phyloP scores from a whole-genome alignment of 2,113 vertebrate genomes.

The Bombycilla garrulus region DNA sequence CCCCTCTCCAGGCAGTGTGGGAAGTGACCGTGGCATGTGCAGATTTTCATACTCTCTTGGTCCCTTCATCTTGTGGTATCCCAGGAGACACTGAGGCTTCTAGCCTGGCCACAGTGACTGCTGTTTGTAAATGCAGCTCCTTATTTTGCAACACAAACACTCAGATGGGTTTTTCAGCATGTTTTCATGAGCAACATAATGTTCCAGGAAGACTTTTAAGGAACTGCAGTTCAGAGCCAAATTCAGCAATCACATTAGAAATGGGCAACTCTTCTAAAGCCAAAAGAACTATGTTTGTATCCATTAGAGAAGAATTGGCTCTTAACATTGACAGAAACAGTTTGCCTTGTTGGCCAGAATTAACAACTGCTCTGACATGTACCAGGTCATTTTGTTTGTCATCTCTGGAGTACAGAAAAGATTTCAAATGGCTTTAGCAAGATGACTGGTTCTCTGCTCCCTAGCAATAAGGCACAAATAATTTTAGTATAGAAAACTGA shows the following conservation, averaged over 20 bases:
- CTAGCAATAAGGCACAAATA: conserved; percentile 44
- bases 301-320: conserved; percentile 23
- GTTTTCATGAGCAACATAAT: conserved; percentile 2
- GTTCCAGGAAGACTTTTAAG: conserved; percentile 49
- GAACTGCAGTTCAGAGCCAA: conserved; percentile 38
- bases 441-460: neutral
- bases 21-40: neutral
- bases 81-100: neutral
- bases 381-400: conserved; percentile 52
- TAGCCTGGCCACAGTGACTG: neutral
- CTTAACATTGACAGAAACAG: neutral
- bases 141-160: neutral
- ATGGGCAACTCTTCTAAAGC: conserved; percentile 4
- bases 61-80: neutral
- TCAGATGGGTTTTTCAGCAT: neutral
- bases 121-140: neutral
- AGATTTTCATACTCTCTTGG: neutral
- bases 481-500: conserved; percentile 55
- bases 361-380: conserved; percentile 4
- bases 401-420: neutral
- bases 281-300: neutral
- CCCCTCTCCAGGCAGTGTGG: neutral
- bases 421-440: neutral
- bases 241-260: conserved; percentile 23
- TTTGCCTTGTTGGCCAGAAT: conserved; percentile 14